phyloP scores from a whole-genome alignment of 2,113 vertebrate genomes.

The Pycnonotus jocosus region DNA sequence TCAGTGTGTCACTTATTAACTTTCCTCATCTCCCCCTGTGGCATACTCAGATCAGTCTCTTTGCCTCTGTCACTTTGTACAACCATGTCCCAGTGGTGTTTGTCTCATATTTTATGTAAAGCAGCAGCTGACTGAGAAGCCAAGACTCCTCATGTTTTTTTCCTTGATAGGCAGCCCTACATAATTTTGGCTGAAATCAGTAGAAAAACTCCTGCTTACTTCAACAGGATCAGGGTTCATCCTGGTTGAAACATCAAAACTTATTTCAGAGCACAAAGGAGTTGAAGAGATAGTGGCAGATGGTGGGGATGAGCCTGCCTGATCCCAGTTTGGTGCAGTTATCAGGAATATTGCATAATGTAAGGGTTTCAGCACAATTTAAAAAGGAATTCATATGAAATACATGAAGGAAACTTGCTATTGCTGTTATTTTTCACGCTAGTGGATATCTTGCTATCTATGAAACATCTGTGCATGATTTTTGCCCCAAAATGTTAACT shows the following conservation, averaged over 20 bases:
- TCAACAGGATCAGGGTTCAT: neutral
- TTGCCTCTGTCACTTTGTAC: neutral
- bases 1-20: neutral
- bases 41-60: neutral
- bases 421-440: neutral
- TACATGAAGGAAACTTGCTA: neutral
- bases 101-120: fast-evolving
- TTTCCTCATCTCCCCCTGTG: neutral
- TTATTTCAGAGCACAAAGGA: neutral
- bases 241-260: neutral
- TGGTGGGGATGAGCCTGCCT: neutral
- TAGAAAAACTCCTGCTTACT: neutral
- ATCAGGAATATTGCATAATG: neutral
- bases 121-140: neutral
- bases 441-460: neutral
- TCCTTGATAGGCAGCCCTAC: neutral
- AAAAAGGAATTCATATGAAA: neutral
- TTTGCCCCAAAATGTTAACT: neutral
- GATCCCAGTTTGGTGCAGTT: neutral
- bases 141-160: neutral
- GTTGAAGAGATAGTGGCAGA: neutral
- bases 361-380: neutral
- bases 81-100: neutral
- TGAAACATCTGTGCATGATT: neutral
- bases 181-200: neutral